Evolutionary conservation across 2,797 vertebrate species (phyloP), one percentile per base, ranked within the genome.

Genomic region (Sebastes melanostomus): DNA sequence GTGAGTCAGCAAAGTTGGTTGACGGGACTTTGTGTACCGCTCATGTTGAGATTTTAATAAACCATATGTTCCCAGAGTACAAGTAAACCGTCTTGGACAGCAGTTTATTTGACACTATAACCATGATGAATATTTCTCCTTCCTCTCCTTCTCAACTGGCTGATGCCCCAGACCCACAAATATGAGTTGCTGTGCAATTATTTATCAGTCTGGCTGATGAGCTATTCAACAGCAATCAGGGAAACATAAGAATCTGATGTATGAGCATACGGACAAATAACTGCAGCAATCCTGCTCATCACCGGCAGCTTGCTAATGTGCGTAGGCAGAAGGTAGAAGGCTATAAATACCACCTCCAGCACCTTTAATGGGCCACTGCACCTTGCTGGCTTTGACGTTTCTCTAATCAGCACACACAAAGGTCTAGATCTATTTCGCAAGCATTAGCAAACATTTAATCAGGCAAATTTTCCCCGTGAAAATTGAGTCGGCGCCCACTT

Each of bases 271-370:
- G 4, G 66, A 63, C 75, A 72, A 90, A 89, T 85, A 82, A 90
- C 76, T 84, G 70, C 80, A 78, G 71, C 74, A 69, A 72, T 89
- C 60, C 65, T 78, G 63, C 75, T 91, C 82, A 88, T 89, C 84
- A 81, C 59, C 75, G 55, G n/a, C 78, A 81, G 77, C 62, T 81
- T 86, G 84, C 66, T 82, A 85, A 89, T 87, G 82, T 81, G 81
- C 20, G 42, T 77, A 87, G 74, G 82, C 78, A 55, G 86, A 87
- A 75, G 72, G 80, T 79, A 72, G 78, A 78, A 27, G 60, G 75
- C 83, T 91, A 89, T 91, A 90, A 94, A 93, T 92, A 87, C 56
- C 75, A 67, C 75, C 68, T 68, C 66, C 16, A 30, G 24, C 71
- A 75, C 85, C 72, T 82, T 78, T 91, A 91, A 87, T 84, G 75